These are phyloP conservation scores for Gisinianus flammeolus DNA, from an alignment of 2,888 invertebrate species.

Conservation along the genomic window DNA sequence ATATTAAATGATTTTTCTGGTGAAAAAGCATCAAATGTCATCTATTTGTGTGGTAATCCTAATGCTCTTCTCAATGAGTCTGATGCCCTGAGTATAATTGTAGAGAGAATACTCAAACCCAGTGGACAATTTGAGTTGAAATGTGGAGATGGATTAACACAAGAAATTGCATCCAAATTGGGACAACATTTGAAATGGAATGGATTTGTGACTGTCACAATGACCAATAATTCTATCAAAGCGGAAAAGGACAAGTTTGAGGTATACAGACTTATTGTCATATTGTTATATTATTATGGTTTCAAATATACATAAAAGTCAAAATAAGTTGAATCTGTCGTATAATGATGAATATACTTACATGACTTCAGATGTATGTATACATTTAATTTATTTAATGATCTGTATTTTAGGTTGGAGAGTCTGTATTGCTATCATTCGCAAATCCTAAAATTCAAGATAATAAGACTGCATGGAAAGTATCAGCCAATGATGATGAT, in stretches of 20 bases:
- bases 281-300: neutral
- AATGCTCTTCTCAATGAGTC: slow-evolving; percentile 29
- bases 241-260: slow-evolving; percentile 47
- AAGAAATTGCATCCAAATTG: slow-evolving; percentile 26
- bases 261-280: slow-evolving; percentile 16
- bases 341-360: no score
- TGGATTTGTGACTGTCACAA: slow-evolving; percentile 11
- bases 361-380: no score
- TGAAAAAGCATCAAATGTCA: slow-evolving; percentile 24
- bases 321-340: no score
- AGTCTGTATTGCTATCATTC: slow-evolving; percentile 14
- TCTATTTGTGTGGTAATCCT: slow-evolving; percentile 35
- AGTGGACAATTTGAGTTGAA: slow-evolving; percentile 46
- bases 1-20: slow-evolving; percentile 30
- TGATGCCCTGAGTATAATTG: slow-evolving; percentile 25
- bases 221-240: slow-evolving; percentile 10
- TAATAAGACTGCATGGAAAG: slow-evolving; percentile 41
- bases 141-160: slow-evolving; percentile 41
- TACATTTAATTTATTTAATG: no score
- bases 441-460: slow-evolving; percentile 3
- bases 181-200: slow-evolving; percentile 16
- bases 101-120: slow-evolving; percentile 44
- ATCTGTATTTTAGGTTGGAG: slow-evolving; percentile 44
- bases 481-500: slow-evolving; percentile 61
- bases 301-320: neutral